A percentile compares a stretch with the other conserved stretches of the same genome.
Evolutionary conservation across 37 sponge, comb jelly and placozoan species (phyloP).

Genomic region (Corticium candelabrum): DNA sequence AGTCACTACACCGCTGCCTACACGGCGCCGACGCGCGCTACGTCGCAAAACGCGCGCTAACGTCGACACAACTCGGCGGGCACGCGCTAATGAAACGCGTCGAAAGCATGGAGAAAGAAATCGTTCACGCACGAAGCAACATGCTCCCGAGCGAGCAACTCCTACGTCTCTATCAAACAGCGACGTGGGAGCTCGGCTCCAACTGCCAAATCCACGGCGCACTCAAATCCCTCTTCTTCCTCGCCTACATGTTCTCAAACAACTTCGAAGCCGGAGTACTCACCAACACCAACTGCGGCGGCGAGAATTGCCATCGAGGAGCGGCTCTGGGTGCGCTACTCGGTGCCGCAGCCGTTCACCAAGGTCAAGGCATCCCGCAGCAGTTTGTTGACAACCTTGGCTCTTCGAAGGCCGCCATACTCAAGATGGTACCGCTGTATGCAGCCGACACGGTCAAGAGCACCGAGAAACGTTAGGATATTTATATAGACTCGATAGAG

Average conservation of each 20-base stretch:
- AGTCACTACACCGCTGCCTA: neutral
- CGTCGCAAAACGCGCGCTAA: neutral
- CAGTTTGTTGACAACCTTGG: neutral
- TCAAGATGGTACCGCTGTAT: neutral
- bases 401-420: neutral
- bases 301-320: neutral
- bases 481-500: too few relatives aligned
- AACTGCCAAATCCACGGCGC: neutral
- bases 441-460: too few relatives aligned
- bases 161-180: neutral
- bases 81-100: neutral
- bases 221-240: neutral
- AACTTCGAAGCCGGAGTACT: neutral
- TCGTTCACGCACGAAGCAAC: neutral
- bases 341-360: neutral
- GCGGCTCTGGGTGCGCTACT: neutral
- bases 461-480: too few relatives aligned
- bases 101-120: neutral
- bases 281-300: neutral
- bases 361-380: neutral
- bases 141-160: neutral
- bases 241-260: neutral
- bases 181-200: neutral
- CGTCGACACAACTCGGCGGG: neutral
- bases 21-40: neutral